Base-by-base conservation (phyloP, 1,140 invertebrate species). In the Zaprionus gabonicus region DNA sequence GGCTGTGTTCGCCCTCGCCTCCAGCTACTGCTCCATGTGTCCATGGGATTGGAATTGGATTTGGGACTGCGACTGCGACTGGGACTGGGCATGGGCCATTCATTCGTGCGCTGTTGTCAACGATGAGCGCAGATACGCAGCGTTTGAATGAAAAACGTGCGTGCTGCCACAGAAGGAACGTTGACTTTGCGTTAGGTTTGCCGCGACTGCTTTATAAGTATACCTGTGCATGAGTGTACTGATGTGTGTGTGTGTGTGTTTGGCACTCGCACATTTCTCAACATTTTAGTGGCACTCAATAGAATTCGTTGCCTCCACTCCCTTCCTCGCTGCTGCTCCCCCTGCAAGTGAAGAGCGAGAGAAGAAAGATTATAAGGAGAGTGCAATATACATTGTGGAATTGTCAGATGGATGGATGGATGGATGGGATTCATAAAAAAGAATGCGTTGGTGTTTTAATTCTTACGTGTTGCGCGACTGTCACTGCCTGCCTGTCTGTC, bases 141-240 rank as follows among this genome's bases (percentile, higher is more conserved):
- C 64, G 82, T 91, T 87, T 91, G 88, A 85, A 90, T 91, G 77
- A 78, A 83, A 85, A 79, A 90, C 86, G 86, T 92, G 91, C 91
- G 91, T 92, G 91, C 91, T 84, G 87, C 91, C 82, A 91, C 86
- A 91, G 91, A 91, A 91, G 91, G 90, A 91, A 79, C 85, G 78
- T 81, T 91, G 91, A 91, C 91, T 91, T 91, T 91, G 38, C 38
- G 15, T 41, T 41, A 41, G n/a, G 41, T 44, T 38, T 15, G 36
- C 12, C 36, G 36, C 36, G 36, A 15, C 13, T 15, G 12, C 36
- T 27, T 53, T 55, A 55, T 51, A 38, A 56, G 6, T 36, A 55
- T 56, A 56, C 23, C 23, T 56, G 27, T 41, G 23, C 46, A 20
- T 53, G 51, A 15, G 51, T 41, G 23, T 34, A 23, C 12, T 20